Conservation (phyloP, 2,113 vertebrate genomes). For the Lepisosteus oculatus region DNA sequence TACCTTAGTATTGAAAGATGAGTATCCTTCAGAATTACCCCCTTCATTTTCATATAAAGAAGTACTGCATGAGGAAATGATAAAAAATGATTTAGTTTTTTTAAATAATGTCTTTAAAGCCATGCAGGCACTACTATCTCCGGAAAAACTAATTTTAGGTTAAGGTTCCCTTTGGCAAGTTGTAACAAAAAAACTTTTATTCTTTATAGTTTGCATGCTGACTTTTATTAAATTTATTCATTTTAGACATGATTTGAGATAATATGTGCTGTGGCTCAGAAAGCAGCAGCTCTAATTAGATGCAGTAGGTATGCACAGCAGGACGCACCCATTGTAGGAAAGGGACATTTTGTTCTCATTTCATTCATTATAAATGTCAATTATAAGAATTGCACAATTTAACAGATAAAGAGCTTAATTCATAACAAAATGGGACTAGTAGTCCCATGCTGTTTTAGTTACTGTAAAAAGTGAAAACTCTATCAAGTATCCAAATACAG, state of each 20-base stretch:
- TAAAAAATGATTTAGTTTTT: not conserved
- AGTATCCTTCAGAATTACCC: not conserved
- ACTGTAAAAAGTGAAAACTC: no score
- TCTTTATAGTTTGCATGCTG: not conserved
- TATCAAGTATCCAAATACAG: no score
- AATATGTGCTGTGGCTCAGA: slow-evolving; percentile 6
- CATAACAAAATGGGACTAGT: no score
- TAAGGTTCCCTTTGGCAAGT: not conserved
- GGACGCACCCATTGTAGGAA: not conserved
- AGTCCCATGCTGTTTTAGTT: no score
- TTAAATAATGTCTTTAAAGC: not conserved
- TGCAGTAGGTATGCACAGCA: not conserved
- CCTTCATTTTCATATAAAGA: slow-evolving; percentile 2
- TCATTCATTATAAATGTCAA: slow-evolving; percentile 7
- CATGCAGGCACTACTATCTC: slow-evolving; percentile 1
- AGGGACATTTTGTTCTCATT: slow-evolving; percentile 7
- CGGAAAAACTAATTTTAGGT: slow-evolving; percentile 5
- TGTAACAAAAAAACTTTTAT: slow-evolving; percentile 7
- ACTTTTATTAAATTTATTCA: slow-evolving; percentile 6
- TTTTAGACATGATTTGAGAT: slow-evolving; percentile 4
- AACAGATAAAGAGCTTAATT: no score
- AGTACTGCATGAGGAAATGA: slow-evolving; percentile 10
- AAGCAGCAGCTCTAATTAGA: slow-evolving; percentile 7
- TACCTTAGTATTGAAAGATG: not conserved
- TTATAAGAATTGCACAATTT: no score